Evolutionary conservation across 2,113 vertebrate species (phyloP).

Genomic region (Pipa parva): DNA sequence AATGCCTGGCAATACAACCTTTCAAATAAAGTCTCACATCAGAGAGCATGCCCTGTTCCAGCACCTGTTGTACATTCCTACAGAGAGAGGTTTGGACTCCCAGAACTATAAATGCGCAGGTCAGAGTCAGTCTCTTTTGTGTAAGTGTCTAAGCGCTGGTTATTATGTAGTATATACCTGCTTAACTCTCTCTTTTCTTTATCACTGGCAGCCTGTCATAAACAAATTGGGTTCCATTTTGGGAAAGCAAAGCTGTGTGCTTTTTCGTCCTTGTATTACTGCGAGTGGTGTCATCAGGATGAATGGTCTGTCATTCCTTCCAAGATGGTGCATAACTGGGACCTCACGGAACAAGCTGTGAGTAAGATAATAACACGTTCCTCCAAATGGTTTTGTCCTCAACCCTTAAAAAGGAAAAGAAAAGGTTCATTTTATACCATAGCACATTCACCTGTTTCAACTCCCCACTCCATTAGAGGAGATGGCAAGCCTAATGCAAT

Average conservation of each 20-base stretch:
- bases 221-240: conserved; percentile 81
- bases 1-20: conserved; percentile 62
- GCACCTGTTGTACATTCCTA: conserved; percentile 77
- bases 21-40: conserved; percentile 62
- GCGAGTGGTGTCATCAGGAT: conserved; percentile 82
- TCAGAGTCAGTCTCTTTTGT: conserved; percentile 44
- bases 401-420: too few species aligned
- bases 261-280: conserved; percentile 86
- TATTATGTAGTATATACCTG: background rate
- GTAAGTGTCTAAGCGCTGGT: background rate
- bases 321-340: conserved; percentile 95
- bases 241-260: conserved; percentile 78
- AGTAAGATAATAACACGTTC: conserved; percentile 45
- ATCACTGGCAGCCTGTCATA: conserved; percentile 72
- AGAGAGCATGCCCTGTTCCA: conserved; percentile 71
- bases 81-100: conserved; percentile 80
- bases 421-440: too few species aligned
- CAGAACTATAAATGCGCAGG: conserved; percentile 95
- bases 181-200: background rate
- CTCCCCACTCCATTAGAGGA: too few species aligned
- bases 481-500: too few species aligned
- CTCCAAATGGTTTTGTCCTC: too few species aligned
- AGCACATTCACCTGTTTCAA: too few species aligned
- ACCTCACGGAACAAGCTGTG: conserved; percentile 74
- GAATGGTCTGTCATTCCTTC: conserved; percentile 81